These are phyloP conservation scores for Catalaphyllia jardinei DNA, from an alignment of 64 coral and sea anemone genomes.

Conservation along the genomic window DNA sequence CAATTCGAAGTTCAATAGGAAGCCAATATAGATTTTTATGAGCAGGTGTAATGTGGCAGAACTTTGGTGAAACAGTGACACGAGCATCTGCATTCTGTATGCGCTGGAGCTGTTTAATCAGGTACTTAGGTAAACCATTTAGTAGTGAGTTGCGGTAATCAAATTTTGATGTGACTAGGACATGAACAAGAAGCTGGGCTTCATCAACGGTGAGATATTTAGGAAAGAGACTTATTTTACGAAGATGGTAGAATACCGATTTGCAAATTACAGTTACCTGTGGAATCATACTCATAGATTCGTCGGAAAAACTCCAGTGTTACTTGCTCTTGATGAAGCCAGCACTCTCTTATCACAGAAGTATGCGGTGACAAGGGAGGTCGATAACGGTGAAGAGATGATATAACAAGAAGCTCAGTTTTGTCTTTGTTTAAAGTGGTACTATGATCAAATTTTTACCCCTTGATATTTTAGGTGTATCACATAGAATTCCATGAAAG, in stretches of 20 bases:
- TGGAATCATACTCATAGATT: neutral
- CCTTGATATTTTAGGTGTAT: no score
- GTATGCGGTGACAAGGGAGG: neutral
- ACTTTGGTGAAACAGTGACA: no score
- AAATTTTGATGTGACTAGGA: slow-evolving; percentile 7
- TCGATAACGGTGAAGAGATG: neutral
- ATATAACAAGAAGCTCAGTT: slow-evolving; percentile 18
- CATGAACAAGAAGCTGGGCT: slow-evolving; percentile 17
- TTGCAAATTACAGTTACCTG: neutral
- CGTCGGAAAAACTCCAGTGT: neutral
- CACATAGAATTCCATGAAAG: no score
- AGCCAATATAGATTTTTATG: no score
- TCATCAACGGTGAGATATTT: slow-evolving; percentile 8
- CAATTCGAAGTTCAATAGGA: no score
- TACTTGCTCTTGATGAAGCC: neutral
- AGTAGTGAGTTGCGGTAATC: slow-evolving; percentile 31
- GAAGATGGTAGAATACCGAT: slow-evolving; percentile 19
- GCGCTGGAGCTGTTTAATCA: no score
- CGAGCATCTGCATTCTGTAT: no score
- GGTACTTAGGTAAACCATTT: neutral
- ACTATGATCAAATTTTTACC: no score
- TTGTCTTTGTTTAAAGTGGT: slow-evolving; percentile 30
- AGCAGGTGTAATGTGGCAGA: no score
- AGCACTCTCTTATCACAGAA: neutral
- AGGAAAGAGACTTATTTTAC: neutral